Conservation (phyloP, 2,797 vertebrate species). For the Muscicapa striata region DNA sequence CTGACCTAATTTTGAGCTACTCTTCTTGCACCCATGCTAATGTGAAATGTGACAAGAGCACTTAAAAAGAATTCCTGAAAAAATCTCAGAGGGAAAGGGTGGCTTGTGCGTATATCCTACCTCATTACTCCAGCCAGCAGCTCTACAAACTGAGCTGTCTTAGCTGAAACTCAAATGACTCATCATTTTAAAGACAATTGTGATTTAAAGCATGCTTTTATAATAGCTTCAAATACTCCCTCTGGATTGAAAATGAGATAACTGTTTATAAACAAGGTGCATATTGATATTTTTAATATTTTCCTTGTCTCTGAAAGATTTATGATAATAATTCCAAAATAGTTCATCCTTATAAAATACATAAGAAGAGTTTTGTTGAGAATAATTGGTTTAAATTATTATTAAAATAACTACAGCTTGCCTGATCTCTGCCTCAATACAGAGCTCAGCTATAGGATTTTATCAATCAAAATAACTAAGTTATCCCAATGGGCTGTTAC, state of each 20-base stretch:
- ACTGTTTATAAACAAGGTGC: not conserved
- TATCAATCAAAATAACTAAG: not conserved
- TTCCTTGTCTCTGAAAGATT: not conserved
- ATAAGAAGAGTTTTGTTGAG: not conserved
- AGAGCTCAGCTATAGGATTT: not conserved
- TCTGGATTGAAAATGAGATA: not conserved
- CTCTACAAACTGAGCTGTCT: not conserved
- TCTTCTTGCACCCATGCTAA: not conserved
- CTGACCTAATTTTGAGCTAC: not conserved
- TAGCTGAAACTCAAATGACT: constrained; percentile 16
- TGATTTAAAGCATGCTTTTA: not conserved
- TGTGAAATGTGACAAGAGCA: constrained; percentile 18
- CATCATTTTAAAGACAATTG: not conserved
- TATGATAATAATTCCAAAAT: not conserved
- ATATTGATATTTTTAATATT: not conserved
- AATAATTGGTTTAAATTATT: not conserved
- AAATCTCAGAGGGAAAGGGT: not conserved
- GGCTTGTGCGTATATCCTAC: not conserved
- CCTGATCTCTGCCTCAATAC: not conserved
- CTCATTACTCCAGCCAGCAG: not conserved
- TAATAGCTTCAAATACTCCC: not conserved
- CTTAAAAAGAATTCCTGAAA: not conserved
- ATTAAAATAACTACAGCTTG: not conserved
- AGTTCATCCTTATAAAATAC: not conserved
- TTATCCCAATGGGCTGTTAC: not conserved